These are phyloP conservation scores for Netelia virgata DNA, from an alignment of 2,888 invertebrate species.

Conservation along the genomic window DNA sequence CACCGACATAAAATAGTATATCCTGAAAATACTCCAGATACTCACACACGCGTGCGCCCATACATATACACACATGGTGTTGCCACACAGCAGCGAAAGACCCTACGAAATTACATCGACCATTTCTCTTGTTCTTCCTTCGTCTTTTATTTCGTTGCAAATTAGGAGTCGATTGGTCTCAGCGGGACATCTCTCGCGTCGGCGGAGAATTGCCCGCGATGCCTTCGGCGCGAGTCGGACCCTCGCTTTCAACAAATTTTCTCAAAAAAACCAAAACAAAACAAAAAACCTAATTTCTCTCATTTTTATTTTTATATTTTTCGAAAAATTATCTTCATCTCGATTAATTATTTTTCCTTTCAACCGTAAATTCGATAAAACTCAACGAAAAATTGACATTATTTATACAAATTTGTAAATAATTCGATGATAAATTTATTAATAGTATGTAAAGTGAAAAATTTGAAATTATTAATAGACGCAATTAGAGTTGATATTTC, in stretches of 20 bases:
- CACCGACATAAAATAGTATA: conserved; percentile 36
- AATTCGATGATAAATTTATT: background rate
- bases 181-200: conserved; percentile 66
- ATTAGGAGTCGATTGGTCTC: conserved; percentile 69
- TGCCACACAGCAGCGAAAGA: conserved; percentile 31
- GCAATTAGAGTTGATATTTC: conserved; percentile 18
- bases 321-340: background rate
- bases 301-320: background rate
- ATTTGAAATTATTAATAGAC: too few relatives aligned
- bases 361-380: background rate
- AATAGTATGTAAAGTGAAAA: too few relatives aligned
- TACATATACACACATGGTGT: conserved; percentile 20
- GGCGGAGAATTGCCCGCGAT: conserved; percentile 34
- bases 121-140: conserved; percentile 51
- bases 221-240: conserved; percentile 14
- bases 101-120: conserved; percentile 59
- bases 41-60: background rate
- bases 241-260: background rate
- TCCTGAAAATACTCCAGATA: background rate
- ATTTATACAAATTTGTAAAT: background rate
- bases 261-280: conserved; percentile 15
- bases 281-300: background rate
- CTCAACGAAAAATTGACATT: background rate
- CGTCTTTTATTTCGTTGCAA: conserved; percentile 59
- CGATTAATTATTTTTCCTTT: background rate